Evolutionary conservation across 2,888 invertebrate species (phyloP).

Genomic region (Melikaiella ostensackeni): DNA sequence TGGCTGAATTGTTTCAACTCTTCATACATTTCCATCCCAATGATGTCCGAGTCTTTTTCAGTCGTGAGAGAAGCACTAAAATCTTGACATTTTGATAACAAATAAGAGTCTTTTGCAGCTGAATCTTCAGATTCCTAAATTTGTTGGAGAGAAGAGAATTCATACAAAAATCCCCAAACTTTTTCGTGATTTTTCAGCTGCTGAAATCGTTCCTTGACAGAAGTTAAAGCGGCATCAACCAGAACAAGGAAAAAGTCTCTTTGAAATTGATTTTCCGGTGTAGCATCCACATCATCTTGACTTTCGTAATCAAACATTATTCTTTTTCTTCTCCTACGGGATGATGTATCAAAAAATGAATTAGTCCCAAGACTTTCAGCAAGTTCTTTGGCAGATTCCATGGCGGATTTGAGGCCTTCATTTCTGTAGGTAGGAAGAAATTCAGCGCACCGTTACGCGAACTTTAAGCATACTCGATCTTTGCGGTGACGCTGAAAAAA

Average conservation of each 20-base stretch:
- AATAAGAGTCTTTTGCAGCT: neutral
- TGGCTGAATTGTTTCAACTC: constrained; percentile 37
- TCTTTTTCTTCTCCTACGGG: constrained; percentile 32
- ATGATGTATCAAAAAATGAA: constrained; percentile 20
- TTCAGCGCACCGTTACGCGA: constrained; percentile 19
- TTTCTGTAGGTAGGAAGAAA: constrained; percentile 25
- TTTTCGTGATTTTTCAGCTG: constrained; percentile 37
- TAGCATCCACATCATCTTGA: constrained; percentile 22
- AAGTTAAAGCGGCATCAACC: constrained; percentile 20
- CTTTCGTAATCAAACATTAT: constrained; percentile 42
- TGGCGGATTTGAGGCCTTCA: constrained; percentile 28
- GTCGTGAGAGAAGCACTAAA: constrained; percentile 16
- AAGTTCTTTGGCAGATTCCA: constrained; percentile 34
- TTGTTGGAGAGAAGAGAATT: constrained; percentile 7
- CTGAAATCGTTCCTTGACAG: constrained; percentile 34
- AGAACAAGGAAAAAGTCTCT: constrained; percentile 27
- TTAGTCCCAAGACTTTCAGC: constrained; percentile 31
- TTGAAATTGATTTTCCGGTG: constrained; percentile 35
- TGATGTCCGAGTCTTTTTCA: constrained; percentile 40
- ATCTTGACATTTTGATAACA: constrained; percentile 30
- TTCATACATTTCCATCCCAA: constrained; percentile 33
- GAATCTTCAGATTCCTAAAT: neutral
- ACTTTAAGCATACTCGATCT: constrained; percentile 41
- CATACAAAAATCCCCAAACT: constrained; percentile 40
- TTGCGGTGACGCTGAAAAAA: constrained; percentile 43